Percentiles rank a stretch among this genome's conserved stretches.
phyloP scores from a whole-genome alignment of 2,113 vertebrate species.

The Alces alces region DNA sequence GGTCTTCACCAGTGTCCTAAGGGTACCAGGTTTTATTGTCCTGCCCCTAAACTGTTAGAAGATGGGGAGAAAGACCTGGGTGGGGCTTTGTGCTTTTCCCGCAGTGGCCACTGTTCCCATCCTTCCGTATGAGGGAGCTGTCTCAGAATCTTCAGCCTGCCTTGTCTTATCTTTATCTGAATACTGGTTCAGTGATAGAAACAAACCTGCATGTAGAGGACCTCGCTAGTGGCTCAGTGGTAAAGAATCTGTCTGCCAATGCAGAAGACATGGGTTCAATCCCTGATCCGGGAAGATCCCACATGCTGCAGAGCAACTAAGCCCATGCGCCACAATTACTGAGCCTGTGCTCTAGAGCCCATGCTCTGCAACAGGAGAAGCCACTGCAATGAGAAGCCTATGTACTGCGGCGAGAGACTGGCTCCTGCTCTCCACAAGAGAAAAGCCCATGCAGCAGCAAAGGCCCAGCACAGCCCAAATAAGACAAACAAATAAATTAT shows the following conservation, averaged over 20 bases:
- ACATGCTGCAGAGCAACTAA: background rate
- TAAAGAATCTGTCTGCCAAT: background rate
- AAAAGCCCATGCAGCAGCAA: background rate
- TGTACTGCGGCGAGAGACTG: background rate
- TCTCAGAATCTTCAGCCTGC: background rate
- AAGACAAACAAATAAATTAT: background rate
- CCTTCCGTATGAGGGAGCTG: no score
- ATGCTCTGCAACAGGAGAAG: accelerated
- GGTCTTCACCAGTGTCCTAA: background rate
- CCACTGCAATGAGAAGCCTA: background rate
- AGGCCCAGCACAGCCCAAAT: background rate
- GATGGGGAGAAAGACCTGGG: background rate
- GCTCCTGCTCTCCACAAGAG: background rate
- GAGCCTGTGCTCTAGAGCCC: background rate
- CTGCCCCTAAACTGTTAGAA: background rate
- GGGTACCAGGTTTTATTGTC: background rate
- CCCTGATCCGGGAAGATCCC: background rate
- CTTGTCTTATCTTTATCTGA: background rate
- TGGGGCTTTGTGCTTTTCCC: background rate
- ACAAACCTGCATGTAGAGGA: background rate
- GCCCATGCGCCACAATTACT: accelerated
- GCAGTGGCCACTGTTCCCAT: accelerated
- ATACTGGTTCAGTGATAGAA: no score
- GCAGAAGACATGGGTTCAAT: background rate
- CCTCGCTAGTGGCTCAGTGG: background rate